A percentile compares a stretch with the other conserved stretches of the same genome.
phyloP scores from a whole-genome alignment of 2,113 vertebrate genomes.

The Chaetops frenatus region DNA sequence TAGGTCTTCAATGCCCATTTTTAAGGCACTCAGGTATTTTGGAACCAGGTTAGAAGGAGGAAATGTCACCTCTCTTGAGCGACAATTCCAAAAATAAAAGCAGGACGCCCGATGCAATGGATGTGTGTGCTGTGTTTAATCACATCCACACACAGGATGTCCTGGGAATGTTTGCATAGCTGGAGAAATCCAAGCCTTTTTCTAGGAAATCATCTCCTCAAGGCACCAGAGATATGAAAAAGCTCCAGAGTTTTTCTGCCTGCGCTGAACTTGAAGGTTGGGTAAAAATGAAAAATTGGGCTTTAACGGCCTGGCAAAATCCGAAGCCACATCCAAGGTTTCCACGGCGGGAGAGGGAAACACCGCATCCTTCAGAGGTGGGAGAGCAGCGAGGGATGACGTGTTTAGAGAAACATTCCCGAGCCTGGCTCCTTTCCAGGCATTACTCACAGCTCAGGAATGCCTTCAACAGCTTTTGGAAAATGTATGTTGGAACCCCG shows the following conservation, averaged over 20 bases:
- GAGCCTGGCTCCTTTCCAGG: slow-evolving; percentile 28
- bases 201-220: slow-evolving; percentile 48
- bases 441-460: slow-evolving; percentile 2
- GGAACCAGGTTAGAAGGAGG: neutral
- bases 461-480: neutral
- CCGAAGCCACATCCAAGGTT: neutral
- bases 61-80: neutral
- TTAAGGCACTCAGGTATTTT: neutral
- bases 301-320: neutral
- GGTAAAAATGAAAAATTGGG: neutral
- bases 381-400: neutral
- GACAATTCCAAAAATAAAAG: neutral
- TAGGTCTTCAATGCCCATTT: neutral
- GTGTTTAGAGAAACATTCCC: slow-evolving; percentile 21
- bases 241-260: neutral
- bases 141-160: slow-evolving; percentile 21
- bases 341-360: neutral
- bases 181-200: neutral
- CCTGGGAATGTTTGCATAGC: slow-evolving; percentile 44
- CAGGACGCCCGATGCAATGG: neutral
- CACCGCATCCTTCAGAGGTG: neutral
- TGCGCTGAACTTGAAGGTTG: neutral
- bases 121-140: neutral
- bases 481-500: neutral
- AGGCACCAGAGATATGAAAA: neutral